Conservation (phyloP, 2,888 invertebrate species). For the Zaprionus lineosus region DNA sequence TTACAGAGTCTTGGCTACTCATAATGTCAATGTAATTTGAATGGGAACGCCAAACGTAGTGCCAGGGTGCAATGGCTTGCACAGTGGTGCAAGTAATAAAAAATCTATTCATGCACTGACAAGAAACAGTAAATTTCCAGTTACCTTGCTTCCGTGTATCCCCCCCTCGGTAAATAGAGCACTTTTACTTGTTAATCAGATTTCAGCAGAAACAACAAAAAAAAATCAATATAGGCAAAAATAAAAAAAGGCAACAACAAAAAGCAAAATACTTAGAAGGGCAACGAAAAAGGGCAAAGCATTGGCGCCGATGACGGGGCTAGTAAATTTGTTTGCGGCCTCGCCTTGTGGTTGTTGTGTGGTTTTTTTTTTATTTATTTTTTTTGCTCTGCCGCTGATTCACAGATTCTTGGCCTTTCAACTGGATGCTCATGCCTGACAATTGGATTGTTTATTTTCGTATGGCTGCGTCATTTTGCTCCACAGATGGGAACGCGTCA, state of each 20-base stretch:
- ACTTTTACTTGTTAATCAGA: conserved; percentile 8
- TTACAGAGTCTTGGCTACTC: conserved; percentile 29
- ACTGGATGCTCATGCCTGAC: conserved; percentile 30
- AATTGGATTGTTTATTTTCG: conserved; percentile 56
- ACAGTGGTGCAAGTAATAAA: too few species aligned
- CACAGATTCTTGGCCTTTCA: conserved; percentile 47
- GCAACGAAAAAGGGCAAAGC: conserved; percentile 27
- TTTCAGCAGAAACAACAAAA: conserved; percentile 13
- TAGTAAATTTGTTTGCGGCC: conserved; percentile 25
- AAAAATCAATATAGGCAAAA: conserved; percentile 36
- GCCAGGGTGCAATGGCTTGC: neutral
- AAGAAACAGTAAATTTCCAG: too few species aligned
- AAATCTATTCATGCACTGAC: too few species aligned
- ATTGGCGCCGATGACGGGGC: conserved; percentile 49
- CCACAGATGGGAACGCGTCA: conserved; percentile 11
- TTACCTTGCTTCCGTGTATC: too few species aligned
- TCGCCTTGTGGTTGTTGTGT: neutral
- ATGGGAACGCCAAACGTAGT: neutral
- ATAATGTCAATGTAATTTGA: neutral
- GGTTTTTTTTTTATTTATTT: conserved; percentile 10
- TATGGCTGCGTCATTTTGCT: conserved; percentile 45
- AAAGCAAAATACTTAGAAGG: conserved; percentile 22
- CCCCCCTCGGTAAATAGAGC: conserved; percentile 3
- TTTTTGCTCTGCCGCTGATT: conserved; percentile 47
- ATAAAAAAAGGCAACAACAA: conserved; percentile 13